Evolutionary conservation across 2,797 vertebrate species (phyloP).

Genomic region (Crenichthys baileyi): DNA sequence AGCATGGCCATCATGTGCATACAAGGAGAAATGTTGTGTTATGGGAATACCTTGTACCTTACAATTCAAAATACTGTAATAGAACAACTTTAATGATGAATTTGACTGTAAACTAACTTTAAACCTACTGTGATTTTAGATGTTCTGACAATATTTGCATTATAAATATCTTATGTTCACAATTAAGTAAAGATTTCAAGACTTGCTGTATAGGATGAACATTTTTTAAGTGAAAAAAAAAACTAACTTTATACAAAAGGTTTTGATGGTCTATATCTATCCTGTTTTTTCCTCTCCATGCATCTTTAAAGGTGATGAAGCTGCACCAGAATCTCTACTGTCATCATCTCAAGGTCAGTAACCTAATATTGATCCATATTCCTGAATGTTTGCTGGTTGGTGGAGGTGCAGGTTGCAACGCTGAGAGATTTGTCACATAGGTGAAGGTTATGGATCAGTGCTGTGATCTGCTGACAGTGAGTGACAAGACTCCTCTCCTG

Average conservation of each 20-base stretch:
- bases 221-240: too few relatives aligned
- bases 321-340: background rate
- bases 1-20: too few relatives aligned
- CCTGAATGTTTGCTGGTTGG: constrained; percentile 23
- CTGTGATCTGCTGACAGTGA: constrained; percentile 76
- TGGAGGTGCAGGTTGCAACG: constrained; percentile 31
- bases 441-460: constrained; percentile 70
- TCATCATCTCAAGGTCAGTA: constrained; percentile 49
- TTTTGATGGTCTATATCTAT: background rate
- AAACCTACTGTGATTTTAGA: too few relatives aligned
- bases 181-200: background rate
- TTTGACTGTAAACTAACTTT: background rate
- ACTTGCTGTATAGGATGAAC: background rate
- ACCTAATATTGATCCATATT: constrained; percentile 56
- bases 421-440: constrained; percentile 66
- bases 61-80: background rate
- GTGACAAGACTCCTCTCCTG: constrained; percentile 76
- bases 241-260: too few relatives aligned
- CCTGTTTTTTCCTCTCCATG: background rate
- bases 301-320: background rate
- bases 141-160: too few relatives aligned
- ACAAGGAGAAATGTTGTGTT: too few relatives aligned
- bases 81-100: background rate
- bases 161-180: too few relatives aligned
- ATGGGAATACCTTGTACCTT: too few relatives aligned